Evolutionary conservation across 2,797 vertebrate genomes (phyloP).

Genomic region (Mustela erminea): DNA sequence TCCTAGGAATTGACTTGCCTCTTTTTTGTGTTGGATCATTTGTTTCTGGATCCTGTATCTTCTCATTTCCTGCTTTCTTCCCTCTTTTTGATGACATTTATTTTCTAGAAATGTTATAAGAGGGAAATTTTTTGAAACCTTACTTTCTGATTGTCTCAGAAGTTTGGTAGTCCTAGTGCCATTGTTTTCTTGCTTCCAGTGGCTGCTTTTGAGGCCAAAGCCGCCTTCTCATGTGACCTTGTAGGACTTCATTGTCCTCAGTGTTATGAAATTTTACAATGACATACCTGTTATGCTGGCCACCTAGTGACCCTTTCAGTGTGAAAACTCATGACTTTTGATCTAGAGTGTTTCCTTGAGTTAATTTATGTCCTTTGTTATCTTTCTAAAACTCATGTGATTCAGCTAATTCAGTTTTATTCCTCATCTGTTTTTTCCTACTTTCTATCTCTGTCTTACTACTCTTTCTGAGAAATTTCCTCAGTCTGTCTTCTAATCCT

Average conservation of each 20-base stretch:
- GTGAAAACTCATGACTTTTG: not conserved
- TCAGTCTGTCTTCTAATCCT: not conserved
- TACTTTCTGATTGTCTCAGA: not conserved
- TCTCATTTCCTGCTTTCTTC: not conserved
- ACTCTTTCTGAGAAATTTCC: not conserved
- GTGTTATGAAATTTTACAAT: not conserved
- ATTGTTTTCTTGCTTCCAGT: not conserved
- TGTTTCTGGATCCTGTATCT: not conserved
- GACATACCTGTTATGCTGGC: not conserved
- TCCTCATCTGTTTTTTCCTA: not conserved
- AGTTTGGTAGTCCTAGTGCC: not conserved
- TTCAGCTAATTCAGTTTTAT: not conserved
- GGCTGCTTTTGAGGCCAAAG: not conserved
- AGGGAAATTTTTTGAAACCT: not conserved
- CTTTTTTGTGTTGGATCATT: not conserved
- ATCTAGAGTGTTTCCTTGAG: not conserved
- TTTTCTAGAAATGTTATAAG: not conserved
- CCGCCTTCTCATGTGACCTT: not conserved
- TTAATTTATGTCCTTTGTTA: slow-evolving; percentile 1
- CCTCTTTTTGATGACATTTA: not conserved
- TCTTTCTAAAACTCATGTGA: not conserved
- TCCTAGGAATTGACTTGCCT: not conserved
- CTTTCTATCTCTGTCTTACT: slow-evolving; percentile 1
- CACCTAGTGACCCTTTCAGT: not conserved
- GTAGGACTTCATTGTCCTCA: not conserved